phyloP scores from a whole-genome alignment of 2,888 invertebrate genomes.

The Cheilosia soror region DNA sequence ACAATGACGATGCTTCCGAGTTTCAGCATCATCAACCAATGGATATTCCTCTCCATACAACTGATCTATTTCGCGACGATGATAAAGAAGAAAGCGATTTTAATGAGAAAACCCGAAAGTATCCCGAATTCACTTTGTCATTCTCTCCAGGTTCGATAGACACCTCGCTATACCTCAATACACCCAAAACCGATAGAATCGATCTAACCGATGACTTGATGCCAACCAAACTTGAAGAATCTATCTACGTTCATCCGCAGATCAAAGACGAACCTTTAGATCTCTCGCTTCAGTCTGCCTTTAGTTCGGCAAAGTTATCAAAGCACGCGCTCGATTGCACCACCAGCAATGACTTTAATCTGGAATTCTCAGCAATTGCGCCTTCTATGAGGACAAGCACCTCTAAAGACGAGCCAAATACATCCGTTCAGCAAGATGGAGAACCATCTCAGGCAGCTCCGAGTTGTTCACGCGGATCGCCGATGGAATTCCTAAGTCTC shows the following conservation, averaged over 20 bases:
- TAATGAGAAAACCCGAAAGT: slow-evolving; percentile 23
- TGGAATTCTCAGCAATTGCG: slow-evolving; percentile 42
- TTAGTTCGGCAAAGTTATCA: background rate
- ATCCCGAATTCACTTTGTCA: slow-evolving; percentile 50
- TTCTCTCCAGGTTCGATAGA: slow-evolving; percentile 35
- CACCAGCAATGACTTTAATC: slow-evolving; percentile 33
- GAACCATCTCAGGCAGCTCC: slow-evolving; percentile 17
- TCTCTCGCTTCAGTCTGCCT: slow-evolving; percentile 34
- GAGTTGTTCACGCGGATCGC: slow-evolving; percentile 35
- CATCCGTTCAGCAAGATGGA: background rate
- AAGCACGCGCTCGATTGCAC: background rate
- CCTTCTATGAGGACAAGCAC: background rate
- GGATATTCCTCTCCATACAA: slow-evolving; percentile 30
- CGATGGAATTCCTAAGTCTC: slow-evolving; percentile 47
- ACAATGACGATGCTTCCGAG: background rate
- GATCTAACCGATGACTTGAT: background rate
- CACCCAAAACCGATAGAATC: slow-evolving; percentile 18
- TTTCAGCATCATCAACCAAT: slow-evolving; percentile 49
- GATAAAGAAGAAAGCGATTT: background rate
- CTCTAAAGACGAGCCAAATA: background rate
- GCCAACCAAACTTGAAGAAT: slow-evolving; percentile 15
- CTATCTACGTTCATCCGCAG: slow-evolving; percentile 49
- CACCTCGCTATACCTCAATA: slow-evolving; percentile 16
- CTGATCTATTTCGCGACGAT: slow-evolving; percentile 22
- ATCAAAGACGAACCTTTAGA: slow-evolving; percentile 58